Evolutionary conservation across 2,888 invertebrate genomes (phyloP).

Genomic region (Miltochrista miniata): DNA sequence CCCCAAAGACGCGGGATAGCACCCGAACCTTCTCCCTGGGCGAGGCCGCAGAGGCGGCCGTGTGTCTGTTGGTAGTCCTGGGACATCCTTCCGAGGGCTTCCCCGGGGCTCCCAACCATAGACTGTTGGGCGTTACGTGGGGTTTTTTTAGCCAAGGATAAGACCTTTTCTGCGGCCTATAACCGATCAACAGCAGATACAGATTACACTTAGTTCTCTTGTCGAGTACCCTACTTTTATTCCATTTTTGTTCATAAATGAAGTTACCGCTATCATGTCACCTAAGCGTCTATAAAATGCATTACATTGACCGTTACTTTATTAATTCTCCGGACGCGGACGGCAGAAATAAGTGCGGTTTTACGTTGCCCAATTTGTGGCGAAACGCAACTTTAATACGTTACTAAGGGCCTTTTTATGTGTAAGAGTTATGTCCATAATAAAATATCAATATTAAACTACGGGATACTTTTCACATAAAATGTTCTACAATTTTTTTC

Average conservation of each 20-base stretch:
- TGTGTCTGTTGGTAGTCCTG: no score
- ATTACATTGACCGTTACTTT: conserved; percentile 1
- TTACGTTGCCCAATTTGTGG: conserved; percentile 3
- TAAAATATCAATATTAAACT: conserved; percentile 30
- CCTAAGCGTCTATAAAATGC: conserved; percentile 3
- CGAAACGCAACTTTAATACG: conserved; percentile 2
- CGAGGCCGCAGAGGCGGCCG: no score
- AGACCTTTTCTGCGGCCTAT: no score
- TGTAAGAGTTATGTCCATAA: conserved; percentile 15
- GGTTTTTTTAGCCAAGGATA: no score
- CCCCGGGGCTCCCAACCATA: no score
- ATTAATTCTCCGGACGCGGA: no score
- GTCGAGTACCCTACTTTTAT: neutral
- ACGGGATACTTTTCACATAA: conserved; percentile 20
- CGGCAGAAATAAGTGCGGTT: conserved; percentile 6
- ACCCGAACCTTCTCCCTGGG: no score
- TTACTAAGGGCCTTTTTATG: conserved; percentile 9
- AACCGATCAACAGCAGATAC: no score
- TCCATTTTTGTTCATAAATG: neutral
- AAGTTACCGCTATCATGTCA: neutral
- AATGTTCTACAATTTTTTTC: conserved; percentile 8
- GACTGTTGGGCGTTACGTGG: no score
- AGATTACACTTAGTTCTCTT: neutral
- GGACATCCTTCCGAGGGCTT: no score
- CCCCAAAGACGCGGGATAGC: no score